Percentiles rank a stretch among this genome's conserved stretches.
phyloP scores from a whole-genome alignment of 2,888 invertebrate genomes.

The Cosmopolites sordidus region DNA sequence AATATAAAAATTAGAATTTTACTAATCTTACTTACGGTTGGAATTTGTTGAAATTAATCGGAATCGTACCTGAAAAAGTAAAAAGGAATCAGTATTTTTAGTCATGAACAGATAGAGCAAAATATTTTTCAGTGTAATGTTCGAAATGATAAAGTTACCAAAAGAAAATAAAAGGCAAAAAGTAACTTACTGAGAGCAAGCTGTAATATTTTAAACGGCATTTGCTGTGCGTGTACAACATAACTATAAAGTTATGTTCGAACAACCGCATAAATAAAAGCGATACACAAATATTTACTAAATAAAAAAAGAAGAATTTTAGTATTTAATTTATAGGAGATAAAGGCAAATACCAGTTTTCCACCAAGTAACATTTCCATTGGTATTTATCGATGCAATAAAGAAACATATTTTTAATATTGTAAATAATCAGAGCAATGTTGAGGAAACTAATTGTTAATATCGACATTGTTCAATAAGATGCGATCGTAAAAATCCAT shows the following conservation, averaged over 20 bases:
- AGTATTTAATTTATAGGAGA: neutral
- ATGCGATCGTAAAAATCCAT: no score
- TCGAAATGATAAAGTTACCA: neutral
- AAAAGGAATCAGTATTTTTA: no score
- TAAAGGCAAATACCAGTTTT: neutral
- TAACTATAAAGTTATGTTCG: constrained; percentile 38
- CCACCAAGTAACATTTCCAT: neutral
- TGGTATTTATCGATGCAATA: neutral
- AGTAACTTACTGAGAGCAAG: constrained; percentile 9
- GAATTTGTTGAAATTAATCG: no score
- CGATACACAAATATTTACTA: constrained; percentile 46
- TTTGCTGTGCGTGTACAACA: constrained; percentile 35
- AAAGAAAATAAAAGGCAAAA: constrained; percentile 2
- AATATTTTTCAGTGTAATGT: no score
- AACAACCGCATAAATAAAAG: constrained; percentile 45
- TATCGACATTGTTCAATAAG: no score
- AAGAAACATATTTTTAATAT: no score
- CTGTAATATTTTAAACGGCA: constrained; percentile 15
- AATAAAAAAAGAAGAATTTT: constrained; percentile 35
- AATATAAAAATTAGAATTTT: no score
- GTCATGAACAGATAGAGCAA: no score
- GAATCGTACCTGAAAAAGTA: no score
- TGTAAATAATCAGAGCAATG: no score
- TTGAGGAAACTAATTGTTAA: no score
- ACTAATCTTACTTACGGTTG: no score